Conservation (phyloP, 2,113 vertebrate species). For the Microcebus jonahi region DNA sequence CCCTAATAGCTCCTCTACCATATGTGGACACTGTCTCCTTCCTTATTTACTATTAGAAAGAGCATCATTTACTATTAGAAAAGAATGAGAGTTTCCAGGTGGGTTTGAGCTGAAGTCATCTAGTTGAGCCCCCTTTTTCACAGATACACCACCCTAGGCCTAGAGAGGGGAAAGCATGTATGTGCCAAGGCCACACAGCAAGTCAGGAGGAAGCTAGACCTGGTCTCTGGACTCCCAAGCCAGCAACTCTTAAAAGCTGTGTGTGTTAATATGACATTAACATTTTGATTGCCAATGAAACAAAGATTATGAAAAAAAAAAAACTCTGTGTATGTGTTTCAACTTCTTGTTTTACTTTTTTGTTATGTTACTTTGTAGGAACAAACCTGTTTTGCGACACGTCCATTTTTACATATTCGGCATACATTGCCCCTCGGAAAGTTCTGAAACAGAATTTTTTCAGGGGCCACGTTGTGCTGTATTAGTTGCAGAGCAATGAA, state of each 20-base stretch:
- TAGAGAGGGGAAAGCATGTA: neutral
- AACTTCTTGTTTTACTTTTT: neutral
- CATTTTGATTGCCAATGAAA: too few relatives aligned
- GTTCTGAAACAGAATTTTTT: neutral
- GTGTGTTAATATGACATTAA: neutral
- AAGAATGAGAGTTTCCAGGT: neutral
- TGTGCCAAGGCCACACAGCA: neutral
- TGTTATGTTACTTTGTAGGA: neutral
- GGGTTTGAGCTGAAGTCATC: neutral
- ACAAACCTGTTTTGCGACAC: neutral
- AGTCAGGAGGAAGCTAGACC: neutral
- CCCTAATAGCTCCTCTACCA: neutral
- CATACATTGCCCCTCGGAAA: neutral
- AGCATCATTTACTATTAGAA: neutral
- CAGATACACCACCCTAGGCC: neutral
- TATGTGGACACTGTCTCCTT: neutral
- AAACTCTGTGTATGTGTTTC: neutral
- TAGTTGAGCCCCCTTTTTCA: neutral
- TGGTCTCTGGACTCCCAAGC: neutral
- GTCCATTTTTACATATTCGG: neutral
- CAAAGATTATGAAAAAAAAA: too few relatives aligned
- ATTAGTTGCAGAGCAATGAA: neutral
- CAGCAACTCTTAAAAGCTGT: neutral
- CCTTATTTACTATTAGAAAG: neutral
- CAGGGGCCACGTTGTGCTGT: neutral